phyloP scores from a whole-genome alignment of 1,140 invertebrate genomes.

The Calephelis nemesis region DNA sequence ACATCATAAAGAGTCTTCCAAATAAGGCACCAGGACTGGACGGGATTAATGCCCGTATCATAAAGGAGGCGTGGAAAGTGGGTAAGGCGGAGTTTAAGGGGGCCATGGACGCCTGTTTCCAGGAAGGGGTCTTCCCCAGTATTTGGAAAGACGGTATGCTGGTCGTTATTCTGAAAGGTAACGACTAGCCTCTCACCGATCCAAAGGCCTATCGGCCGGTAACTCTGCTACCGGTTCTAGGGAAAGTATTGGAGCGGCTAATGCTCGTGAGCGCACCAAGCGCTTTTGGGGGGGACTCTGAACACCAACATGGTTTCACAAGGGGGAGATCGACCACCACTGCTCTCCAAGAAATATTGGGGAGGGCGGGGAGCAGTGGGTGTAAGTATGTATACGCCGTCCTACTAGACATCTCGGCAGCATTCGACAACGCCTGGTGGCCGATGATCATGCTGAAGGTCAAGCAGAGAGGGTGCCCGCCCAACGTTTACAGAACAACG shows the following conservation, averaged over 20 bases:
- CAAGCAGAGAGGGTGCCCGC: background rate
- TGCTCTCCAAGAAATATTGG: background rate
- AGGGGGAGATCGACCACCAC: slow-evolving; percentile 29
- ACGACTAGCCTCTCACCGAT: background rate
- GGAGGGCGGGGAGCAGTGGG: background rate
- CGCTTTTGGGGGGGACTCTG: background rate
- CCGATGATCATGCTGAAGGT: background rate
- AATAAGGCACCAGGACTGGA: background rate
- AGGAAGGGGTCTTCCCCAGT: background rate
- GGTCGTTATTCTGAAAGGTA: slow-evolving; percentile 49
- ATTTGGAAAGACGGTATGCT: background rate
- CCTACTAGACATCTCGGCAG: background rate
- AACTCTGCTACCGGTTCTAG: slow-evolving; percentile 11
- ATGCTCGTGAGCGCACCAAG: slow-evolving; percentile 34
- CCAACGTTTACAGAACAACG: background rate
- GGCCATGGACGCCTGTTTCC: background rate
- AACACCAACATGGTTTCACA: slow-evolving; percentile 42
- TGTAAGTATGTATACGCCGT: background rate
- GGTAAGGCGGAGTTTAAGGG: background rate
- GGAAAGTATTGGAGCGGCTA: slow-evolving; percentile 59
- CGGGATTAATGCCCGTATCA: background rate
- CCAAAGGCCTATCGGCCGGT: slow-evolving; percentile 27
- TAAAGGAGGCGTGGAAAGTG: background rate
- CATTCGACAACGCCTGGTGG: background rate
- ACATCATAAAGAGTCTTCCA: background rate